Conservation (phyloP, 2,797 vertebrate genomes). For the Leuciscus waleckii region DNA sequence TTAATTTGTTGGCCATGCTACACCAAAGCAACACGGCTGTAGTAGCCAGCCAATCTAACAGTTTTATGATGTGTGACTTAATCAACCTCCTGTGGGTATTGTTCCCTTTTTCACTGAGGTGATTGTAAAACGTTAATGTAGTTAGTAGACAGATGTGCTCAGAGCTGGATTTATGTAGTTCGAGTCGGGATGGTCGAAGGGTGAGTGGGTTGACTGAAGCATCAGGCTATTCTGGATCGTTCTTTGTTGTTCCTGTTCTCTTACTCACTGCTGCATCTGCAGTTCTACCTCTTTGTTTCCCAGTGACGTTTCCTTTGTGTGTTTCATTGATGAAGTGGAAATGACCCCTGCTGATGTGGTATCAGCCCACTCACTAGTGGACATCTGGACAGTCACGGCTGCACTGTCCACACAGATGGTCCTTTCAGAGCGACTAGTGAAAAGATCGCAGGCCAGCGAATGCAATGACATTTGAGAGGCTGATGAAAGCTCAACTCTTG, state of each 20-base stretch:
- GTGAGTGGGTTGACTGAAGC: conserved; percentile 25
- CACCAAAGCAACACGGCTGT: background rate
- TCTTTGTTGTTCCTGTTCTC: conserved; percentile 31
- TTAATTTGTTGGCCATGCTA: background rate
- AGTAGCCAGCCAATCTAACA: conserved; percentile 2
- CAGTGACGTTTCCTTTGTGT: conserved; percentile 32
- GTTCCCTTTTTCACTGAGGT: conserved; percentile 38
- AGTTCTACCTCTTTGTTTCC: conserved; percentile 42
- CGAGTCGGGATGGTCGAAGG: background rate
- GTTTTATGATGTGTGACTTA: conserved; percentile 47
- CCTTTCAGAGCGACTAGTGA: conserved; percentile 28
- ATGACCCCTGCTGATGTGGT: conserved; percentile 44
- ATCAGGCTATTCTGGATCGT: conserved; percentile 7
- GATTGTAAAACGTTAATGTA: conserved; percentile 40
- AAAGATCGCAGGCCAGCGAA: conserved; percentile 14
- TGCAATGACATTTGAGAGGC: conserved; percentile 18
- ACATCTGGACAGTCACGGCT: conserved; percentile 48
- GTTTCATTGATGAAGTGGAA: conserved; percentile 46
- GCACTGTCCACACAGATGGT: conserved; percentile 48
- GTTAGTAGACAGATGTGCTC: conserved; percentile 44
- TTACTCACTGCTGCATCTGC: conserved; percentile 35
- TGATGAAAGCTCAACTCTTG: conserved; percentile 19
- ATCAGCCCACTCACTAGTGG: conserved; percentile 39
- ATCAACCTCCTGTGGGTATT: conserved; percentile 39
- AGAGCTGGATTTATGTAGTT: conserved; percentile 32